Evolutionary conservation across 2,797 vertebrate genomes (phyloP), one percentile per base, ranked within the genome.

Genomic region (Mormyrops attenuatus): DNA sequence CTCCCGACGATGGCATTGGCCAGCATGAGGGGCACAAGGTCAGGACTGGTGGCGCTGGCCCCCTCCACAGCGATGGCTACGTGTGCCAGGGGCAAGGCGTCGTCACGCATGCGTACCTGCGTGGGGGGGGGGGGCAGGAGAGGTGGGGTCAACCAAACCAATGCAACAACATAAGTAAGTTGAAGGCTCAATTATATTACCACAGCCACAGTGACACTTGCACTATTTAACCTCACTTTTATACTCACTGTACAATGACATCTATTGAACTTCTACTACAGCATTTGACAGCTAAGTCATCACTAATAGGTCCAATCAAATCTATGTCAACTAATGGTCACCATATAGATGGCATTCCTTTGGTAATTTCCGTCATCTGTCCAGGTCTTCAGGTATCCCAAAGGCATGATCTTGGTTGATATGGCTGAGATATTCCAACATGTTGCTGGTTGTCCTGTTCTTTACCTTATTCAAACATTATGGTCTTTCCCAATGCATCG

Each of bases 21-120:
- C 92, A 99, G 93, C 88, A 97, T 96, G 90, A 99, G 97, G 4
- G 97, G 96, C 50, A 99, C 90, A 0, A 98, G 96, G 94, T 99
- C 99, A 0, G 97, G 95, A 89, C 95, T 96, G 89, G 94, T 91
- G 94, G 96, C 97, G 87, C 95, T 95, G 47, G 97, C 96, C 0
- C 97, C 98, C 91, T 99, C 98, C 85, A 99, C 98, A 0, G 98
- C 98, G 20, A 99, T 95, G 90, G 98, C 98, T 90, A 99, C 49
- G 0, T 99, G 98, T 88, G 98, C 98, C 92, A 99, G 91, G 0
- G 98, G 98, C 66, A 99, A 87, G 77, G 0, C 96, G 57, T 99
- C 98, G 0, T 99, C 98, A 90, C 99, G 97, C 95, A 98, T 95
- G 88, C 96, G 95, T 91, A 99, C 96, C 99, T 99, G 93, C 88